Percentiles rank a stretch among this genome's conserved stretches.
Conservation (phyloP, 2,797 vertebrate genomes). For the Clarias laeviceps region DNA sequence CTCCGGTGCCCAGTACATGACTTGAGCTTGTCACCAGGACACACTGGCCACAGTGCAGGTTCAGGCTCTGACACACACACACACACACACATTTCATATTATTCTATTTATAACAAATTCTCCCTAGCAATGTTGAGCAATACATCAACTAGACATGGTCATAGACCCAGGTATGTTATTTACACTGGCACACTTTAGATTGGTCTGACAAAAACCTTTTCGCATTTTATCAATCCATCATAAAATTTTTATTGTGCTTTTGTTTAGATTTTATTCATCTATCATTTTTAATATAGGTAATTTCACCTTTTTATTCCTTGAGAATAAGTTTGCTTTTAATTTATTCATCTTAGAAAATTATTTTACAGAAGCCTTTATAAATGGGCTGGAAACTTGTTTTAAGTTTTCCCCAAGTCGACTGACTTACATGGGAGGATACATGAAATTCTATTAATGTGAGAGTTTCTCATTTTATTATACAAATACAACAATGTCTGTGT, state of each 20-base stretch:
- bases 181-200: background rate
- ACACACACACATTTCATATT: conserved; percentile 25
- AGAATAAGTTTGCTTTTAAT: background rate
- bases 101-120: background rate
- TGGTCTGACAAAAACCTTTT: background rate
- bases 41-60: conserved; percentile 82
- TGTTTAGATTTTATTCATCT: background rate
- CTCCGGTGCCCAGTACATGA: conserved; percentile 84
- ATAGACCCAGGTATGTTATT: background rate
- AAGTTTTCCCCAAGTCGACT: background rate
- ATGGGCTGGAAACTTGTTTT: background rate
- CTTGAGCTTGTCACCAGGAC: conserved; percentile 94
- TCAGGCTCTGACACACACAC: conserved; percentile 78
- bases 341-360: background rate
- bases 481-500: background rate
- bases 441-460: background rate
- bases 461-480: background rate
- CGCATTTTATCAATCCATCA: background rate
- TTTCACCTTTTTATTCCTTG: background rate
- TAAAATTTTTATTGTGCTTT: background rate
- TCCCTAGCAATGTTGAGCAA: background rate
- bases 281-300: background rate
- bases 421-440: background rate
- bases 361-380: background rate
- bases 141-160: background rate